These are phyloP conservation scores for Papilio polyxenes DNA, from an alignment of 1,140 invertebrate species.

Conservation along the genomic window DNA sequence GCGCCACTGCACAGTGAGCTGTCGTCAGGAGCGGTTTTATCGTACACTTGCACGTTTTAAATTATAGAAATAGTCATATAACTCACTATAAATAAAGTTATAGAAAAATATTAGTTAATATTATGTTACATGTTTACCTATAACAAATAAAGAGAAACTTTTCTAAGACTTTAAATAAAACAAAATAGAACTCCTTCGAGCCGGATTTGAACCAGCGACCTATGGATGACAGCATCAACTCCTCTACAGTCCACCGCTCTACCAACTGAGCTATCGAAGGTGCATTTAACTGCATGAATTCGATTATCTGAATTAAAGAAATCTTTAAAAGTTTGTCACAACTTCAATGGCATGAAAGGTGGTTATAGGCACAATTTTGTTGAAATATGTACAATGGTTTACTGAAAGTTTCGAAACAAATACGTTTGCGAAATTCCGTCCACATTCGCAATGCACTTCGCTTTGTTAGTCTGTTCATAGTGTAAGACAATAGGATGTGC, in stretches of 20 bases:
- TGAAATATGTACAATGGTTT: neutral
- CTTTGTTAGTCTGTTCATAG: slow-evolving; percentile 12
- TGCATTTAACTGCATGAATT: neutral
- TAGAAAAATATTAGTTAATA: too few species aligned
- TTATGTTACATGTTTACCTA: too few species aligned
- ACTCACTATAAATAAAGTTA: too few species aligned
- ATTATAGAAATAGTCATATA: neutral
- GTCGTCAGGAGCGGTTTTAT: neutral
- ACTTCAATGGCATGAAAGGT: neutral
- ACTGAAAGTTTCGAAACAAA: neutral
- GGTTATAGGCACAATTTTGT: neutral
- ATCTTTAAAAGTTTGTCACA: neutral
- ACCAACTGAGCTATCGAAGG: slow-evolving; percentile 51
- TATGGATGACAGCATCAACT: slow-evolving; percentile 39
- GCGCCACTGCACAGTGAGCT: neutral
- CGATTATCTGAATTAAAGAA: too few species aligned
- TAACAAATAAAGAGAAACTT: neutral
- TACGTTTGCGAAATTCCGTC: neutral
- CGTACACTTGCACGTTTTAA: neutral
- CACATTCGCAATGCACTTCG: neutral
- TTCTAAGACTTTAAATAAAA: too few species aligned
- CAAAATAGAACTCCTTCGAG: slow-evolving; percentile 43
- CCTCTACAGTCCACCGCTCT: slow-evolving; percentile 47
- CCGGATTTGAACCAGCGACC: slow-evolving; percentile 49
- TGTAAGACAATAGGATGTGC: slow-evolving; percentile 13